Evolutionary conservation across 2,797 vertebrate genomes (phyloP).

Genomic region (Periparus ater): DNA sequence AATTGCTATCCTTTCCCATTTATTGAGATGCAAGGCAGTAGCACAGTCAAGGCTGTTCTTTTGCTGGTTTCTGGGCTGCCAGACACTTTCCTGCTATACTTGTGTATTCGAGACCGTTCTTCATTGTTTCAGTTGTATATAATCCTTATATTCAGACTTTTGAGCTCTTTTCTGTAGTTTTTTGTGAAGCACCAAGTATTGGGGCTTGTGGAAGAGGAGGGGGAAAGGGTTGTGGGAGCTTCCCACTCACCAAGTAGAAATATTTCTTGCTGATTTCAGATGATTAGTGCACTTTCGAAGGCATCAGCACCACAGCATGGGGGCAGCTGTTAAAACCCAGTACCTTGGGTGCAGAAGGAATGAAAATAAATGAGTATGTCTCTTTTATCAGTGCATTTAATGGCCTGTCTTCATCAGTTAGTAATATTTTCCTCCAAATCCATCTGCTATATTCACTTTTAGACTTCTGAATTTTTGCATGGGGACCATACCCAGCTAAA

Average conservation of each 20-base stretch:
- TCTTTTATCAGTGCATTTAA: conserved; percentile 13
- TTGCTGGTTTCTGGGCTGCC: conserved; percentile 24
- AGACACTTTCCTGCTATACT: conserved; percentile 15
- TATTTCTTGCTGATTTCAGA: background rate
- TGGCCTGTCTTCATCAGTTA: conserved; percentile 36
- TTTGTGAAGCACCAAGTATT: background rate
- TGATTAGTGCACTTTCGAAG: background rate
- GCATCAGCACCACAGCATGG: fast-evolving
- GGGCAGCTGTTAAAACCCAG: background rate
- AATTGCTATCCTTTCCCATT: conserved; percentile 62
- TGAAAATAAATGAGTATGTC: background rate
- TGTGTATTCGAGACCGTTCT: conserved; percentile 6
- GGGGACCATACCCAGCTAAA: background rate
- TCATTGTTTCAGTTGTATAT: conserved; percentile 23
- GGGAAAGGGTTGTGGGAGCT: background rate
- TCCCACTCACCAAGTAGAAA: background rate
- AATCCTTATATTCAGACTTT: background rate
- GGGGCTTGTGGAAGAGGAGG: background rate
- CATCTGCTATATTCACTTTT: conserved; percentile 30
- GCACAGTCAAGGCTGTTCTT: background rate
- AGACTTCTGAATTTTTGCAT: conserved; percentile 47
- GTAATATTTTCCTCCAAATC: background rate
- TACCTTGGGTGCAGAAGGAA: background rate
- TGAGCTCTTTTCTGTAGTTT: background rate
- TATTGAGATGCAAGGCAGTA: conserved; percentile 25